Conservation (phyloP, 2,888 invertebrate genomes). For the Mesorhabditis belari region DNA sequence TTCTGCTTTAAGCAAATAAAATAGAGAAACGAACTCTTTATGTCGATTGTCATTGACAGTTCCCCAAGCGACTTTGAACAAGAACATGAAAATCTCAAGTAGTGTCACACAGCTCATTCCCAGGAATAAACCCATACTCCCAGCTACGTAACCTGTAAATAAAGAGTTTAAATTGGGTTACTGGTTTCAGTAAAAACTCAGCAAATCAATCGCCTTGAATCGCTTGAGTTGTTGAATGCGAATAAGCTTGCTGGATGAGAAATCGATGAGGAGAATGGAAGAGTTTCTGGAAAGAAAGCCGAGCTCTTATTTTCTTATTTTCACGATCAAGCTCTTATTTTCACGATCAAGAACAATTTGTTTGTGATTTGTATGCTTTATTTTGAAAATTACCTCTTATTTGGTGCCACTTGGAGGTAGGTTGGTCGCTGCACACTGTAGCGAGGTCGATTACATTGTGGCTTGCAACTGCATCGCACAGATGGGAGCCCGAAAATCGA, state of each 20-base stretch:
- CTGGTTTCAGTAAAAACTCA: not conserved
- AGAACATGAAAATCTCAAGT: constrained; percentile 34
- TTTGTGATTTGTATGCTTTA: not conserved
- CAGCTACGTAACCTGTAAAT: constrained; percentile 31
- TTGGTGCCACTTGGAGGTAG: not conserved
- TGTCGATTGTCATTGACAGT: constrained; percentile 18
- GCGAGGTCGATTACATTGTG: not conserved
- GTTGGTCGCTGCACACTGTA: not conserved
- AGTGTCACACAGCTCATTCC: constrained; percentile 41
- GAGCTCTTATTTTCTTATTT: too few relatives aligned
- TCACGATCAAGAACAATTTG: too few relatives aligned
- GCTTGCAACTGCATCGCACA: not conserved
- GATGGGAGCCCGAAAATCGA: too few relatives aligned
- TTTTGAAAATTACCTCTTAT: not conserved
- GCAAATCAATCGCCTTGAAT: not conserved
- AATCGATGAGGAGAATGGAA: not conserved
- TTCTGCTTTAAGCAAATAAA: too few relatives aligned
- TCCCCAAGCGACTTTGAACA: constrained; percentile 38
- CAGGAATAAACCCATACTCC: constrained; percentile 38
- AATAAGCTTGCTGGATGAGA: not conserved
- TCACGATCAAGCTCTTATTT: too few relatives aligned
- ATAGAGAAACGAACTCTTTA: not conserved
- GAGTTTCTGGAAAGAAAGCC: too few relatives aligned
- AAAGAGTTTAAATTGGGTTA: not conserved
- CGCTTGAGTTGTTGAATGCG: not conserved